Percentiles rank a stretch among this genome's conserved stretches.
Evolutionary conservation across 2,797 vertebrate species (phyloP).

Genomic region (Rousettus madagascariensis): DNA sequence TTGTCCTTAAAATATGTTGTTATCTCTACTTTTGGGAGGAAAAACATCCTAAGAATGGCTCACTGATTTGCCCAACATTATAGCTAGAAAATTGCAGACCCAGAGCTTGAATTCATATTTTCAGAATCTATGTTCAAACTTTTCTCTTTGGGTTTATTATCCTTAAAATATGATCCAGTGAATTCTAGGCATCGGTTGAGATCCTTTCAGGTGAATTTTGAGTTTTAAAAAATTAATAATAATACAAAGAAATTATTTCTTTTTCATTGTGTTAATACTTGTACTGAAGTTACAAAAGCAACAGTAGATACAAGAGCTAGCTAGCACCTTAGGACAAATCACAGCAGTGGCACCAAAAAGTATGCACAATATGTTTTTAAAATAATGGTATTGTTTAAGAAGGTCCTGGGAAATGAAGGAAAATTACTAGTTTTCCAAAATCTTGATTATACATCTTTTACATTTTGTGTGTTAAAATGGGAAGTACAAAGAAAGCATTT

Average conservation of each 20-base stretch:
- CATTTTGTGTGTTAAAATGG: neutral
- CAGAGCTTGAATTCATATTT: neutral
- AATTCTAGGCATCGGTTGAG: neutral
- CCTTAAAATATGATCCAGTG: neutral
- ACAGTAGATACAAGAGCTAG: neutral
- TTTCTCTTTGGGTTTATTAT: neutral
- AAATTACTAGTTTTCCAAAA: neutral
- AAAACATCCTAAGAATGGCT: neutral
- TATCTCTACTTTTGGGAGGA: neutral
- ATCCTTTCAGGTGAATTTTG: neutral
- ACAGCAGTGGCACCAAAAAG: neutral
- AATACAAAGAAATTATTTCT: neutral
- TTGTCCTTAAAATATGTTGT: neutral
- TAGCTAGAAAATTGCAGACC: neutral
- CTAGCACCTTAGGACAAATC: neutral
- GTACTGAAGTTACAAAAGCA: neutral
- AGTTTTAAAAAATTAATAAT: neutral
- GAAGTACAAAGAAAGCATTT: neutral
- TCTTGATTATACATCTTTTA: neutral
- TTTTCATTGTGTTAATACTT: slow-evolving; percentile 9
- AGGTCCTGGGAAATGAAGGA: neutral
- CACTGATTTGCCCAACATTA: neutral
- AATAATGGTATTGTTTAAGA: neutral
- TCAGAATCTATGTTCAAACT: neutral
- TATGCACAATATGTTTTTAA: neutral